Base-by-base conservation (phyloP, 2,797 vertebrate genomes). In the Lacerta viridis region DNA sequence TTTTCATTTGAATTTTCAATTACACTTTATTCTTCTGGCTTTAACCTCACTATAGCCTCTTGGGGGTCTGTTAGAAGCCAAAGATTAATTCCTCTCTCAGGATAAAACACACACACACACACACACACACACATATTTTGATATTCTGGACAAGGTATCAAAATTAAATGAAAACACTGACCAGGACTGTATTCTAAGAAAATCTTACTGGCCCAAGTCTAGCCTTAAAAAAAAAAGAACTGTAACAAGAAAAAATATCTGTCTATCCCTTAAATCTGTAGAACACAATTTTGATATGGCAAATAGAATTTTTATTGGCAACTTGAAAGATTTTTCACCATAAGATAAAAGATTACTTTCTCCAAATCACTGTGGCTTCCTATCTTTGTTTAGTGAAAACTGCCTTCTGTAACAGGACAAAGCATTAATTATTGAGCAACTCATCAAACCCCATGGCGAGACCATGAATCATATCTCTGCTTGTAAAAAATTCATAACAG, bases 351-450 rank as follows among this genome's bases (percentile, higher is more conserved):
- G 89, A 74, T 23, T 91, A 75, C 41, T 93, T 93, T 91, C 71
- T 33, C 84, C 83, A 41, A 5, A 69, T 90, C 89, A 93, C n/a
- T 83, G 64, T 89, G 84, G 39, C 81, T 75, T 94, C 90, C 85
- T 80, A 27, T 90, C 92, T 89, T 95, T 96, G 69, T 95, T 94
- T 94, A 93, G 95, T 93, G 88, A 95, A 95, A 93, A 94, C 84
- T 89, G 61, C 46, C 71, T 88, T 93, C 66, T 69, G 85, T 87
- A 74, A 69, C 90, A 86, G 50, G 80, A 93, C 84, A 89, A 64
- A 84, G 61, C 93, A 95, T 96, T 89, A 96, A 97, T 95, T 95
- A 96, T 97, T 97, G 93, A 97, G 93, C 33, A 84, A 86, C 61
- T 92, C 87, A 95, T 95, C 93, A 94, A 92, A 86, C 83, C 15